phyloP scores from a whole-genome alignment of 2,797 vertebrate genomes.

The Stomatorhinus walkeri region DNA sequence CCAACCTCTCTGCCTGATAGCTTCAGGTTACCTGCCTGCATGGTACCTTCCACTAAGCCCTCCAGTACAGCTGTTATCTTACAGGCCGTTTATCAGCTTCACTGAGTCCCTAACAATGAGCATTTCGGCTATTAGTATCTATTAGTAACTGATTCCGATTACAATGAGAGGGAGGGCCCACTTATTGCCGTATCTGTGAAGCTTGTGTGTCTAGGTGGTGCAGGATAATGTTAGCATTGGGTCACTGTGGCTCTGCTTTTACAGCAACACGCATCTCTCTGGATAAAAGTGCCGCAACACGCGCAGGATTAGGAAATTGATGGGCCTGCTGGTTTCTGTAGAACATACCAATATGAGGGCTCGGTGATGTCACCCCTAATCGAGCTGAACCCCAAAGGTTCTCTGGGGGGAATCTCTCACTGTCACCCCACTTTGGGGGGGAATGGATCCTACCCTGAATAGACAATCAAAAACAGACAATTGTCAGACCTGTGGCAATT shows the following conservation, averaged over 20 bases:
- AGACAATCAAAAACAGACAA: neutral
- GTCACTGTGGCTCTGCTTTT: neutral
- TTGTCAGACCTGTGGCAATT: neutral
- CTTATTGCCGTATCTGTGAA: neutral
- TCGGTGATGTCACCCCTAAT: neutral
- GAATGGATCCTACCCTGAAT: neutral
- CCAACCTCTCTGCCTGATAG: neutral
- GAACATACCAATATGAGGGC: neutral
- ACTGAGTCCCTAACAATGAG: neutral
- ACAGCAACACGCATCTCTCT: neutral
- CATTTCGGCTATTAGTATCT: neutral
- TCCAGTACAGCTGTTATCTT: neutral
- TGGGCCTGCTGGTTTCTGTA: neutral
- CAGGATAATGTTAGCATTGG: neutral
- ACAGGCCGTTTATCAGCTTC: neutral
- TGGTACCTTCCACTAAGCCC: neutral
- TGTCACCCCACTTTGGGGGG: neutral
- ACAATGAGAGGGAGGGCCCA: neutral
- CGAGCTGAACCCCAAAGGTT: neutral
- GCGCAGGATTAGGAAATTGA: conserved; percentile 6
- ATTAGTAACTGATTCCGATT: neutral
- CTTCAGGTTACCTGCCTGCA: conserved; percentile 4
- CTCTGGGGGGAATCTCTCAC: neutral
- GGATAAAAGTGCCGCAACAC: neutral
- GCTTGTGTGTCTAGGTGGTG: neutral